Percentiles rank a stretch among this genome's conserved stretches.
phyloP scores from a whole-genome alignment of 2,113 vertebrate species.

The Calidris pygmaea region DNA sequence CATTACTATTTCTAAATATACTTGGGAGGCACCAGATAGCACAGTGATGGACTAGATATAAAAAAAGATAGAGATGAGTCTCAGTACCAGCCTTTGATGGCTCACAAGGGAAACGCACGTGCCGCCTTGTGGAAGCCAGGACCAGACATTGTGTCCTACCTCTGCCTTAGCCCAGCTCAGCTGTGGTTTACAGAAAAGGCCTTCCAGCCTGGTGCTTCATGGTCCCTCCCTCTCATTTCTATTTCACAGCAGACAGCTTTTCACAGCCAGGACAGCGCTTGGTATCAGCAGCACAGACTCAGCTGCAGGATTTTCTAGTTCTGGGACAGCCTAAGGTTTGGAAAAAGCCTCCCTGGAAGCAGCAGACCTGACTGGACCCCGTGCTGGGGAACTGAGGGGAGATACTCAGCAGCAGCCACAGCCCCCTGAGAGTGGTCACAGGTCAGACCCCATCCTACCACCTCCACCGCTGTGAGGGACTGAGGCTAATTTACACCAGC shows the following conservation, averaged over 20 bases:
- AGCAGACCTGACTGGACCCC: neutral
- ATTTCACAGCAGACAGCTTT: neutral
- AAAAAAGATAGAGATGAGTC: neutral
- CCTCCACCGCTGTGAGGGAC: neutral
- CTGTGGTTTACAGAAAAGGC: slow-evolving; percentile 8
- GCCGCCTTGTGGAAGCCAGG: neutral
- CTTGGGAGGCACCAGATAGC: slow-evolving; percentile 14
- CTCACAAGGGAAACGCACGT: neutral
- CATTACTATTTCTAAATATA: neutral
- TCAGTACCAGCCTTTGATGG: neutral
- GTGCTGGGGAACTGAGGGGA: neutral
- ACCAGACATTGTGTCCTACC: neutral
- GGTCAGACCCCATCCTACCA: neutral
- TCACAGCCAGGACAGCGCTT: neutral
- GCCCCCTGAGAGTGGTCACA: neutral
- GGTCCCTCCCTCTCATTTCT: slow-evolving; percentile 1
- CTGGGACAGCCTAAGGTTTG: neutral
- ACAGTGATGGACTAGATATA: neutral
- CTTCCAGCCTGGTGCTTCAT: neutral
- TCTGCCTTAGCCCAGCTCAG: slow-evolving; percentile 11
- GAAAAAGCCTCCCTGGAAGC: neutral
- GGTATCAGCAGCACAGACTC: neutral
- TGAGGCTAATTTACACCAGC: neutral
- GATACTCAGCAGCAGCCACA: neutral
- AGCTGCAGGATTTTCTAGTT: neutral